Evolutionary conservation across 2,888 invertebrate genomes (phyloP).

Genomic region (Stenurella melanura): DNA sequence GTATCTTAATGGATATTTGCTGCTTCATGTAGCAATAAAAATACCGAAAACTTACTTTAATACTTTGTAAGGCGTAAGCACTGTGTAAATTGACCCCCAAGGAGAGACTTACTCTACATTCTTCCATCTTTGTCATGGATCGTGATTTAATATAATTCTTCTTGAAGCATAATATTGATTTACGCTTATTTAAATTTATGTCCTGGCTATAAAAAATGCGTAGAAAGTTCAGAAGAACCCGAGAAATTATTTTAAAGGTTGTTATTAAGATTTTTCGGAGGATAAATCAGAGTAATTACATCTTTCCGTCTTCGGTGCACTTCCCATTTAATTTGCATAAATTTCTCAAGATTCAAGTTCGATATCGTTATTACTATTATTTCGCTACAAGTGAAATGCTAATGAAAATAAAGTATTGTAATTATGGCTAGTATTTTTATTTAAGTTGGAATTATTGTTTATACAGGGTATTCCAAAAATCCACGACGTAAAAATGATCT

Average conservation of each 20-base stretch:
- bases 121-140: neutral
- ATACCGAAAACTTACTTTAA: too few relatives aligned
- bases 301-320: neutral
- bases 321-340: conserved; percentile 10
- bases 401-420: neutral
- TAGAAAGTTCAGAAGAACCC: conserved; percentile 12
- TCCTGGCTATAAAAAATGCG: neutral
- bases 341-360: conserved; percentile 11
- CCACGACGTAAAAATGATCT: too few relatives aligned
- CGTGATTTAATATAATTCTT: conserved; percentile 14
- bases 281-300: conserved; percentile 12
- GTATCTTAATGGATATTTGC: too few relatives aligned
- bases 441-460: neutral
- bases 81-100: conserved; percentile 7
- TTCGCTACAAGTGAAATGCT: neutral
- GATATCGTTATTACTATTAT: conserved; percentile 11
- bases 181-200: conserved; percentile 20
- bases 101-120: conserved; percentile 12
- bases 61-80: neutral
- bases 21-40: too few relatives aligned
- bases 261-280: conserved; percentile 8
- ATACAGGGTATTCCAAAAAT: too few relatives aligned
- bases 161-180: conserved; percentile 14
- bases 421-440: neutral
- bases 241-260: conserved; percentile 21